Evolutionary conservation across 1,140 invertebrate genomes (phyloP), one percentile per base, ranked within the genome.

Genomic region (Drosophila oshimai): DNA sequence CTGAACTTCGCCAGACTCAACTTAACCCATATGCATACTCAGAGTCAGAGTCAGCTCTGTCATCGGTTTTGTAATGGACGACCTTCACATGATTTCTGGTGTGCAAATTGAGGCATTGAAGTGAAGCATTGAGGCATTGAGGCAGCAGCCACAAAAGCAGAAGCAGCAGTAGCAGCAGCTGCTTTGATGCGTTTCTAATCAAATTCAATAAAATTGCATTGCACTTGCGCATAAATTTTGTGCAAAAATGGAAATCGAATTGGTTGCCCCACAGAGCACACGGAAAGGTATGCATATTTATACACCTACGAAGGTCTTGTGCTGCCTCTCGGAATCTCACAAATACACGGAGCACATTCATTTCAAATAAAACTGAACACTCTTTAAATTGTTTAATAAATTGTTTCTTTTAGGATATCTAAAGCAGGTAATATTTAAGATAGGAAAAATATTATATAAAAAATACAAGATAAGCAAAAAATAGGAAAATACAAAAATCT

Each of bases 121-220:
- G 18, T 1, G 13, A 31, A 53, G 34, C 18, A 10, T 2, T 13
- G 12, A 4, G 4, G 31, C 31, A 34, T n/a, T n/a, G n/a, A n/a
- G n/a, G 12, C 44, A 28, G 29, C 50, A 31, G 49, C 34, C 22
- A 7, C 34, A 26, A n/a, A 36, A 31, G 24, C 20, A 26, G 13
- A 2, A 12, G 22, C 44, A 46, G 10, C 28, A 34, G 10, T 20
- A 34, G 5, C 50, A 28, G 22, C 55, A 64, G 57, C 41, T 39
- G 57, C 61, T 28, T 39, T 64, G 57, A 65, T 65, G 61, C 57
- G 26, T 49, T 65, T 65, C 58, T 65, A 65, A 65, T 65, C 57
- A 65, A 65, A 65, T 65, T 65, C 61, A 65, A 49, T 65, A 64
- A 64, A 65, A 65, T 64, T 64, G 61, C 61, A 65, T 49, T 49